Percentiles rank a stretch among this genome's conserved stretches.
These are phyloP conservation scores for Muraenolepis orangiensis DNA, from an alignment of 2,797 vertebrate genomes.

Conservation along the genomic window DNA sequence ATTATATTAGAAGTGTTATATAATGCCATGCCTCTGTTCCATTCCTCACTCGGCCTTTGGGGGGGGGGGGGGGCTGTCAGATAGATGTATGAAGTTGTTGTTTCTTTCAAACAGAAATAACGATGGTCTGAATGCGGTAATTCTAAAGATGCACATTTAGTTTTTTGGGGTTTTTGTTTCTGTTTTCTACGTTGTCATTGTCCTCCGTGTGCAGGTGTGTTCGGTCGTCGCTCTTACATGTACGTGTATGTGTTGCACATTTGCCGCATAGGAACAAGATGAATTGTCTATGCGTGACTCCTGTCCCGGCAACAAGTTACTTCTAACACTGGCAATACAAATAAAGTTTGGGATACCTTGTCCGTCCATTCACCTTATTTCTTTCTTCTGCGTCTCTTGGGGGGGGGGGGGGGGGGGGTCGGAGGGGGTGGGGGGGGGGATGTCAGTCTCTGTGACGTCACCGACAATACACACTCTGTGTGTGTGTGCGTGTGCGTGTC, in stretches of 20 bases:
- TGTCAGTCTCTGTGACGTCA: too few relatives aligned
- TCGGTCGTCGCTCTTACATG: constrained; percentile 36
- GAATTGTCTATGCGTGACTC: constrained; percentile 82
- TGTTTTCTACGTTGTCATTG: constrained; percentile 35
- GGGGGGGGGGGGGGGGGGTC: too few relatives aligned
- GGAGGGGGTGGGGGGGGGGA: too few relatives aligned
- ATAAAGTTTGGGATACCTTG: constrained; percentile 97
- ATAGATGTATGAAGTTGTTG: background rate
- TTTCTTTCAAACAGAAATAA: background rate
- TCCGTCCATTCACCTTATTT: constrained; percentile 56
- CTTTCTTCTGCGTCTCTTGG: background rate
- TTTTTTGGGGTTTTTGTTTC: too few relatives aligned
- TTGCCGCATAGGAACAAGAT: constrained; percentile 79
- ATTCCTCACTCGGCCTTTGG: background rate
- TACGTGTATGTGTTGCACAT: constrained; percentile 77
- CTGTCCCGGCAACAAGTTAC: constrained; percentile 83
- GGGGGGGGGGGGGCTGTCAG: background rate
- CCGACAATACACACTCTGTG: too few relatives aligned
- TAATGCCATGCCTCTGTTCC: background rate
- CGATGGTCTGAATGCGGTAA: background rate
- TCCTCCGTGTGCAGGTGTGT: constrained; percentile 62
- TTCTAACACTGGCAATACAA: constrained; percentile 84
- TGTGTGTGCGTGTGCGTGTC: too few relatives aligned
- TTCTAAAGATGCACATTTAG: background rate
- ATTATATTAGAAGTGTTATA: background rate